Conservation (phyloP, 2,797 vertebrate species). For the Hippoglossus hippoglossus region DNA sequence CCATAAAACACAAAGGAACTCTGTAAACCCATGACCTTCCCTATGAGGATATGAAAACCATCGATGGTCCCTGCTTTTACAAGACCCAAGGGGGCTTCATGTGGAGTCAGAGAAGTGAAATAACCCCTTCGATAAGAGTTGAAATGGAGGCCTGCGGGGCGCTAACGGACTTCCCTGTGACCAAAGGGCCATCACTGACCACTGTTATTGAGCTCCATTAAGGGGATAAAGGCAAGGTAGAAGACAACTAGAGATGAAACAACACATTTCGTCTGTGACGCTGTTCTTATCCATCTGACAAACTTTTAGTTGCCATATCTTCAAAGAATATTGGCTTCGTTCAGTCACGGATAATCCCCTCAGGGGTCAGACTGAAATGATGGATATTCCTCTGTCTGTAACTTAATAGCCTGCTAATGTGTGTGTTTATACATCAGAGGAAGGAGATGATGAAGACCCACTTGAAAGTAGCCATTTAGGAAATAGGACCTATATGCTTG, state of each 20-base stretch:
- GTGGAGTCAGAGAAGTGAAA: slow-evolving; percentile 63
- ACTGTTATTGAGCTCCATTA: slow-evolving; percentile 30
- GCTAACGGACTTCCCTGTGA: slow-evolving; percentile 31
- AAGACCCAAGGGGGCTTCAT: slow-evolving; percentile 65
- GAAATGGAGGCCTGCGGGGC: slow-evolving; percentile 50
- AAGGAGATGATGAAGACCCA: slow-evolving; percentile 25
- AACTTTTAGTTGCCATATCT: slow-evolving; percentile 12
- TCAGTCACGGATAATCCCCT: slow-evolving; percentile 27
- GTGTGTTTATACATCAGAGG: slow-evolving; percentile 31
- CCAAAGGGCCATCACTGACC: slow-evolving; percentile 40
- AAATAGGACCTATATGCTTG: slow-evolving; percentile 26
- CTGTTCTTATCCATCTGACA: slow-evolving; percentile 26
- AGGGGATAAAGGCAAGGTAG: slow-evolving; percentile 13
- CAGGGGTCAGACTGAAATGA: slow-evolving; percentile 24
- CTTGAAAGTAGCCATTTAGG: slow-evolving; percentile 21
- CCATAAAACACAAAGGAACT: slow-evolving; percentile 81
- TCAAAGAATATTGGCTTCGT: slow-evolving; percentile 9
- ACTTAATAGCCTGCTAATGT: slow-evolving; percentile 37
- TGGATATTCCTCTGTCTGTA: slow-evolving; percentile 22
- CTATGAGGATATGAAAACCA: slow-evolving; percentile 81
- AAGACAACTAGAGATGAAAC: slow-evolving; percentile 35
- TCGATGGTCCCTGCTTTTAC: slow-evolving; percentile 70
- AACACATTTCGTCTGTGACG: slow-evolving; percentile 25
- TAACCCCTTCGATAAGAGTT: slow-evolving; percentile 66
- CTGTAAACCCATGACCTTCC: slow-evolving; percentile 77